These are phyloP conservation scores for Malacoraja senta DNA, from an alignment of 2,797 vertebrate genomes.

Conservation along the genomic window DNA sequence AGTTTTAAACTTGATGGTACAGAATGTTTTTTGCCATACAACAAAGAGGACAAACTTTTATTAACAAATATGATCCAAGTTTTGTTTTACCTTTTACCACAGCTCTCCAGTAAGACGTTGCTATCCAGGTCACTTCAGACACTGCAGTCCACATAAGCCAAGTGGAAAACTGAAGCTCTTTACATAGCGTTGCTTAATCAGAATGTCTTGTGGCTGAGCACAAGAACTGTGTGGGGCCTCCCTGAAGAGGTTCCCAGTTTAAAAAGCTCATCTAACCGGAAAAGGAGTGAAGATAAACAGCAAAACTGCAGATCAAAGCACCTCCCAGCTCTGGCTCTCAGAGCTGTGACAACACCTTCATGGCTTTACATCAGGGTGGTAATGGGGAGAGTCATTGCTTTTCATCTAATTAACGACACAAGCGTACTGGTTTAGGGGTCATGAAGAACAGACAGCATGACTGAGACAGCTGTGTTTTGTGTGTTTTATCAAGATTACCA, in stretches of 20 bases:
- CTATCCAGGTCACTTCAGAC: neutral
- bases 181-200: neutral
- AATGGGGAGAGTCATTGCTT: neutral
- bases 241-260: neutral
- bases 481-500: slow-evolving; percentile 23
- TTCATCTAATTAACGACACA: slow-evolving; percentile 34
- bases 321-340: slow-evolving; percentile 39
- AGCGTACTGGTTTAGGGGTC: slow-evolving; percentile 18
- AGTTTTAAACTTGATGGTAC: neutral
- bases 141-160: neutral
- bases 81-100: neutral
- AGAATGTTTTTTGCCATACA: neutral
- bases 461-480: slow-evolving; percentile 35
- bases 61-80: neutral
- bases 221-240: slow-evolving; percentile 23
- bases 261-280: slow-evolving; percentile 46
- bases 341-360: slow-evolving; percentile 46
- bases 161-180: neutral
- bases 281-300: slow-evolving; percentile 53
- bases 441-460: slow-evolving; percentile 15
- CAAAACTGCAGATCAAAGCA: slow-evolving; percentile 55
- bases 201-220: slow-evolving; percentile 12
- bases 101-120: neutral
- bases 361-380: slow-evolving; percentile 47
- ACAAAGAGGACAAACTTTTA: too few species aligned